Base-by-base conservation (phyloP, 2,797 vertebrate genomes). In the Anguilla anguilla region DNA sequence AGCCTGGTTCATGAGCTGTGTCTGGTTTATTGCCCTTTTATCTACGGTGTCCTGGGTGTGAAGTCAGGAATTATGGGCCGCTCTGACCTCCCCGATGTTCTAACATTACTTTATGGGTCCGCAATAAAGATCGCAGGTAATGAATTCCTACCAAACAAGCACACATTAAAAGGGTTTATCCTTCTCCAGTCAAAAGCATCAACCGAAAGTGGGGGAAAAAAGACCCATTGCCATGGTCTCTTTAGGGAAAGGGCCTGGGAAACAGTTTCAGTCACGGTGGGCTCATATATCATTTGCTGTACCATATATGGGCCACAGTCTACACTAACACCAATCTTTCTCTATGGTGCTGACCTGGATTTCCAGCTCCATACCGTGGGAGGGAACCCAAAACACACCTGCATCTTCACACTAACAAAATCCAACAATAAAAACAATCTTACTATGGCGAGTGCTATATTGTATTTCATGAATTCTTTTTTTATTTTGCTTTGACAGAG, bases 141-240 rank as follows among this genome's bases (percentile, higher is more conserved):
- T 84, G 53, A 84, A 84, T 84, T 84, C 46, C 53, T 59, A 31
- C 83, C 83, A 84, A 84, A 84, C 83, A 84, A 84, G 83, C 53
- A 28, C 83, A 39, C 53, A 57, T 82, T 82, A 82, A 82, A 49
- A 82, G 25, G 46, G 79, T 13, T 82, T 81, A 81, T n/a, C 82
- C 82, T 53, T 84, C n/a, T 84, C 11, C 49, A 84, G 83, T 19
- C 83, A 49, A 84, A 31, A 55, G 83, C 25, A 28, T 22, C 79
- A 51, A n/a, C n/a, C 51, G 46, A 82, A 82, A 79, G 39, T 39
- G 74, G 31, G 2, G 35, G 13, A 15, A 72, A 77, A 39, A 77
- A 28, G 13, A 51, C 3, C 39, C 17, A 10, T 46, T 6, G 35
- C 74, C 17, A 22, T 5, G 25, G 43, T 51, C 79, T 82, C 79